A percentile compares a stretch with the other conserved stretches of the same genome.
Evolutionary conservation across 2,888 invertebrate species (phyloP).

Genomic region (Phyllotreta striolata): DNA sequence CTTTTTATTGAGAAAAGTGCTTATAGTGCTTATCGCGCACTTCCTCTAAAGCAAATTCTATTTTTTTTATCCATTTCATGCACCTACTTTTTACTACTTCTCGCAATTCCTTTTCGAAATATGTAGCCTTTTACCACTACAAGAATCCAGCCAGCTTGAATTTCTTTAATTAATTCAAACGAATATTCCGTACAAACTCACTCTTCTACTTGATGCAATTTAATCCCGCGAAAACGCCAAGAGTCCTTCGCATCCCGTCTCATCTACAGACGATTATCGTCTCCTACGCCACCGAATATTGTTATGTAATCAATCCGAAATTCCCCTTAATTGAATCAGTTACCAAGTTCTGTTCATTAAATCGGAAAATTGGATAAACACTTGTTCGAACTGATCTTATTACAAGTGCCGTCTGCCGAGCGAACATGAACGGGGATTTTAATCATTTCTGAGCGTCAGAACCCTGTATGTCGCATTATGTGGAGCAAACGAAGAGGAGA

Average conservation of each 20-base stretch:
- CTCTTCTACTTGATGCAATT: slow-evolving; percentile 1
- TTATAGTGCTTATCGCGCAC: too few relatives aligned
- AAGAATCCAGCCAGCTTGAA: too few relatives aligned
- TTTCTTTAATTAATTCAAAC: too few relatives aligned
- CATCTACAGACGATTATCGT: slow-evolving; percentile 4
- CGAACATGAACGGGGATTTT: slow-evolving; percentile 16
- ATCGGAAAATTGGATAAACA: slow-evolving; percentile 42
- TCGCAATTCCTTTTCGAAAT: too few relatives aligned
- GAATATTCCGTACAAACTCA: too few relatives aligned
- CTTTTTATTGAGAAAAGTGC: too few relatives aligned
- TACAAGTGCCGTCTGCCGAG: slow-evolving; percentile 18
- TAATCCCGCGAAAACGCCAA: slow-evolving; percentile 18
- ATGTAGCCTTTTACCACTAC: too few relatives aligned
- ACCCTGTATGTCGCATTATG: background rate
- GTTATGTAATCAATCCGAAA: slow-evolving; percentile 34
- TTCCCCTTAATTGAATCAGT: slow-evolving; percentile 35
- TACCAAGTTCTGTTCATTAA: slow-evolving; percentile 37
- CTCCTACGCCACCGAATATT: slow-evolving; percentile 23
- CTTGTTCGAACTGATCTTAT: slow-evolving; percentile 34
- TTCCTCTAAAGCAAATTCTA: too few relatives aligned
- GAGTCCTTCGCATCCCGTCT: background rate
- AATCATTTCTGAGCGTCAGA: slow-evolving; percentile 9
- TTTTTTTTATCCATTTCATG: too few relatives aligned
- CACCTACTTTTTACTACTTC: too few relatives aligned
- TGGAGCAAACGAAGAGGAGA: background rate